Percentiles rank a stretch among this genome's conserved stretches.
Conservation (phyloP, 2,888 invertebrate genomes). For the Tetramorium bicarinatum region DNA sequence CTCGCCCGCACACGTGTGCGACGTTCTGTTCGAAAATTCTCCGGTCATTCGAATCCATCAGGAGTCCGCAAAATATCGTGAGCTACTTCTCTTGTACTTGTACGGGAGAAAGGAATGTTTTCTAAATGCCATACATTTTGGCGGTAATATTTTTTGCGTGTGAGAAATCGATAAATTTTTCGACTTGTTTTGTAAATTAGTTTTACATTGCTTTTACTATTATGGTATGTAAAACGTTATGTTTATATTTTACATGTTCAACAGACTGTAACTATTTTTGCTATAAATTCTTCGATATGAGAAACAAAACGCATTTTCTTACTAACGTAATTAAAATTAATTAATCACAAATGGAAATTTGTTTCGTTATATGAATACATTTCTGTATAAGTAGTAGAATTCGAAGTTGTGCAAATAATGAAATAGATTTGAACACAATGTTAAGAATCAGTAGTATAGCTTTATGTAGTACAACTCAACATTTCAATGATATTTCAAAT, state of each 20-base stretch:
- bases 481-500: not conserved
- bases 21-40: constrained; percentile 79
- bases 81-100: constrained; percentile 76
- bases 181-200: not conserved
- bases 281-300: not conserved
- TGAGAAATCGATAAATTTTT: not conserved
- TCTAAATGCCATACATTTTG: constrained; percentile 12
- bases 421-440: constrained; percentile 1
- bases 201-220: not conserved
- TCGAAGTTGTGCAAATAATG: not conserved
- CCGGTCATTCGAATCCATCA: constrained; percentile 82
- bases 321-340: not conserved
- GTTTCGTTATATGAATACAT: not conserved
- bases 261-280: not conserved
- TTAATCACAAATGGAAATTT: not conserved
- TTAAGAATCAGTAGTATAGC: not conserved
- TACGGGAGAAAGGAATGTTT: not conserved
- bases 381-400: not conserved
- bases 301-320: not conserved
- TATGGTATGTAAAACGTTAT: not conserved
- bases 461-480: not conserved
- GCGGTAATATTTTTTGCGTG: not conserved
- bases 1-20: constrained; percentile 35
- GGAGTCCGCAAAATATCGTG: constrained; percentile 84
- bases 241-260: not conserved